Conservation (phyloP, 2,113 vertebrate species). For the Zootoca vivipara region DNA sequence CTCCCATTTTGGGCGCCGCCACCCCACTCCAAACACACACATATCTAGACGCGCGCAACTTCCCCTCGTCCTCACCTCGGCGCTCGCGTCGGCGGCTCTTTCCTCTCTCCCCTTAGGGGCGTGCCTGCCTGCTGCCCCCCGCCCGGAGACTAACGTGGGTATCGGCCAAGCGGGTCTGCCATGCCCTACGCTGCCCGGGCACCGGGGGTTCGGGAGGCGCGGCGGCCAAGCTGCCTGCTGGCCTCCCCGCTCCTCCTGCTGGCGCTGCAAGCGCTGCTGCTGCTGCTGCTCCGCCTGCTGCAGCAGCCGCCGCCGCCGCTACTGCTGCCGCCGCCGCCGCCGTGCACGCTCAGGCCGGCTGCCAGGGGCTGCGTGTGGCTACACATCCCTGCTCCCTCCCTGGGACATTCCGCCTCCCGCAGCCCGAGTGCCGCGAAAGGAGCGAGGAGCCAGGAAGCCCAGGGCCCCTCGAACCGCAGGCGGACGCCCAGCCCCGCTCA, state of each 20-base stretch:
- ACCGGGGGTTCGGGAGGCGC: constrained; percentile 37
- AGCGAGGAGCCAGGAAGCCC: constrained; percentile 3
- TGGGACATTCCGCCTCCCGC: constrained; percentile 51
- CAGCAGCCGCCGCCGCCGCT: neutral
- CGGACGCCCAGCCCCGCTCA: constrained; percentile 38
- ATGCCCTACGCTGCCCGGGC: constrained; percentile 32
- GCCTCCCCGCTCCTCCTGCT: constrained; percentile 27
- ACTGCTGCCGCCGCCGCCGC: constrained; percentile 17
- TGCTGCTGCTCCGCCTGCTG: neutral
- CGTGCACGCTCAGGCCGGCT: constrained; percentile 59
- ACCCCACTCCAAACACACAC: neutral
- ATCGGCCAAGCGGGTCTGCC: constrained; percentile 29
- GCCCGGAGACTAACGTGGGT: constrained; percentile 9
- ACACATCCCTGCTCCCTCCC: constrained; percentile 59
- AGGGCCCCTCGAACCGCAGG: constrained; percentile 15
- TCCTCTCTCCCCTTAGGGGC: constrained; percentile 20
- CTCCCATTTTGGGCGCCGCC: neutral
- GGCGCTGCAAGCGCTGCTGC: neutral
- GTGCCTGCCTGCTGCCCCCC: neutral
- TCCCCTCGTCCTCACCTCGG: constrained; percentile 51
- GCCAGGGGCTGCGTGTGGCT: constrained; percentile 65
- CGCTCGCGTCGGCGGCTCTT: constrained; percentile 29
- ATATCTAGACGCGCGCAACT: neutral
- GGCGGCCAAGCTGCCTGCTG: constrained; percentile 42
- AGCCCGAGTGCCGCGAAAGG: constrained; percentile 19